These are phyloP conservation scores for Datnioides undecimradiatus DNA, from an alignment of 2,113 vertebrate genomes.

Conservation along the genomic window DNA sequence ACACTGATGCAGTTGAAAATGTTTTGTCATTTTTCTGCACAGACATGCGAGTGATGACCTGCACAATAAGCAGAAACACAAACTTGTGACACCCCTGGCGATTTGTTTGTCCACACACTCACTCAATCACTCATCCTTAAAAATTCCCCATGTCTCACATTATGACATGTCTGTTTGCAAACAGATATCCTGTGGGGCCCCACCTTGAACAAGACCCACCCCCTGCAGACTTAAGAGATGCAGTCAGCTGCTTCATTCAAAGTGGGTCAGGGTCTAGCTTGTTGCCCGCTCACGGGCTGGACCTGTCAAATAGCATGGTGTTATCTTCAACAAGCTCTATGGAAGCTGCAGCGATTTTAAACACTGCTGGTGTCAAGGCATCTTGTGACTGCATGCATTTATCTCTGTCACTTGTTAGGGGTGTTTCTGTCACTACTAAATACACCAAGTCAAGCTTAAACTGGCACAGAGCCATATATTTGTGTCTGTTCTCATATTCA, in stretches of 20 bases:
- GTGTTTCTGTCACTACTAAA: constrained; percentile 4
- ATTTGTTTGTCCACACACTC: constrained; percentile 5
- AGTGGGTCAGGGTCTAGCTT: constrained; percentile 26
- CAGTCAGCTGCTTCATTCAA: constrained; percentile 24
- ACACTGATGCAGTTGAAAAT: constrained; percentile 15
- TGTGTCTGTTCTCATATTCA: background rate
- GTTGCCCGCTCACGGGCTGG: constrained; percentile 20
- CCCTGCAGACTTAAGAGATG: background rate
- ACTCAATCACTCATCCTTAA: background rate
- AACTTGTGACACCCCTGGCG: background rate
- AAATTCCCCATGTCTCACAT: background rate
- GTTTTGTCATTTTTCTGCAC: constrained; percentile 21
- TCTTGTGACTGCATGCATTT: constrained; percentile 19
- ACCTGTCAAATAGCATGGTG: constrained; percentile 15
- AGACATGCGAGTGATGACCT: constrained; percentile 5
- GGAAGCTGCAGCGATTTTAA: constrained; percentile 24
- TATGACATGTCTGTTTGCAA: constrained; percentile 46
- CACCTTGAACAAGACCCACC: constrained; percentile 4
- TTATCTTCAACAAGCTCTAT: constrained; percentile 37
- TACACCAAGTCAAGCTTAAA: background rate
- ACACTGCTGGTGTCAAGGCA: constrained; percentile 22
- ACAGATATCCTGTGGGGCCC: constrained; percentile 7
- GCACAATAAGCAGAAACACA: constrained; percentile 8
- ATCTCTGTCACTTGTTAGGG: constrained; percentile 4
- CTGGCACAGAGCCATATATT: background rate